Evolutionary conservation across 1,140 invertebrate species (phyloP), one percentile per base, ranked within the genome.

Genomic region (Drosophila mojavensis): DNA sequence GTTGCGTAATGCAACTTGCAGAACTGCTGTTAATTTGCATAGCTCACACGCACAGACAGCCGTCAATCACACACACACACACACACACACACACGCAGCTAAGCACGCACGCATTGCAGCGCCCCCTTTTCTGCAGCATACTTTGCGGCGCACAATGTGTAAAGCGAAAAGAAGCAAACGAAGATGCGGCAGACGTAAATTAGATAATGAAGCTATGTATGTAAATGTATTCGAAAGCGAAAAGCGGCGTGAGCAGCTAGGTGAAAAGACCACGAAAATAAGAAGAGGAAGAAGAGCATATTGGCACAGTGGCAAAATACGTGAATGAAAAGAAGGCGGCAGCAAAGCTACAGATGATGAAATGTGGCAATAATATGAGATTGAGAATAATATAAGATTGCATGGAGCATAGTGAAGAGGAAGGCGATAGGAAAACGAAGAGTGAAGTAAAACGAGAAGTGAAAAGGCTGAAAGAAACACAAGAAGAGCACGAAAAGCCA

Each of bases 21-120:
- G 17, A 55, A 55, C 33, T 53, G 65, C 56, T 30, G 51, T 36
- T 68, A 50, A 60, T 60, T 68, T 68, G 56, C 56, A 61, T 68
- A 41, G 48, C 28, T 33, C 41, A 64, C 41, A 63, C 33, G 39
- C 55, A 58, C 55, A 58, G 39, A 9, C 55, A 58, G n/a, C 28
- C 51, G 26, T 65, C 39, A 45, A 43, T 47, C 51, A 55, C 51
- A 54, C 1, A 28, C 50, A 20, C 58, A 33, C 20, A 55, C 50
- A 24, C 41, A 43, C 20, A 17, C 20, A 43, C 50, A 24, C 41
- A 43, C 20, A 17, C 20, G 28, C 5, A 6, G 30, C 6, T 5
- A 24, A 50, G 41, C 15, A 47, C 11, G 5, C 17, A 54, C 51
- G 15, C 51, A 54, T 6, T n/a, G 30, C 10, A 10, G 10, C 11